Evolutionary conservation across 1,140 invertebrate genomes (phyloP), one percentile per base, ranked within the genome.

Genomic region (Hylyphantes graminicola): DNA sequence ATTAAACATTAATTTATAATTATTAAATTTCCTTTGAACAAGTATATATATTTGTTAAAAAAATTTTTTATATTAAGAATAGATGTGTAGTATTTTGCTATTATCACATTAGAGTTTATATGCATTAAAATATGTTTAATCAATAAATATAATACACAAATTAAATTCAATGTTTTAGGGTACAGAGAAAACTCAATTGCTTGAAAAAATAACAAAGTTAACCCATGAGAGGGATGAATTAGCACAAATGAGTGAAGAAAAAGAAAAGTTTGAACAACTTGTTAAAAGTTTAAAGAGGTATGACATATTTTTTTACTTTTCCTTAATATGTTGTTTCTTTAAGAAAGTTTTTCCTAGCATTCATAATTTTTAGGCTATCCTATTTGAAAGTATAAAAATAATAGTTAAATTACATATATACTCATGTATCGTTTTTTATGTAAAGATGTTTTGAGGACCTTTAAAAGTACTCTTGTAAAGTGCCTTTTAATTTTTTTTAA

Each of bases 201-300:
- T 75, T 12, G 80, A 83, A 15, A 55, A 83, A 74, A 48, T 83
- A 63, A 50, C 61, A 21, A 83, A 75, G 50, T 15, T 83, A 53
- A 10, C 57, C 17, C 48, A 67, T 57, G 72, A 74, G 67, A 83
- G 57, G 21, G 57, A 74, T 74, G 72, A 83, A 67, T 19, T 83
- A n/a, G 51, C n/a, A 7, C 50, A 74, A 53, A n/a, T 65, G 21
- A 55, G 7, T 57, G 51, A 74, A 48, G 80, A 83, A 48, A 83
- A 83, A 65, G 72, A 75, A 64, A 74, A 83, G 7, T 17, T 83
- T 15, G 70, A 74, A 11, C 17, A 35, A n/a, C n/a, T 48, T 17
- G 13, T 75, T 11, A 83, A 83, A 35, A 83, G 17, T 48, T 83
- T 74, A 67, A 83, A 83, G 48, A 13, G 80, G 80, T 83, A 64